Evolutionary conservation across 2,797 vertebrate genomes (phyloP), one percentile per base, ranked within the genome.

Genomic region (Morelia viridis): DNA sequence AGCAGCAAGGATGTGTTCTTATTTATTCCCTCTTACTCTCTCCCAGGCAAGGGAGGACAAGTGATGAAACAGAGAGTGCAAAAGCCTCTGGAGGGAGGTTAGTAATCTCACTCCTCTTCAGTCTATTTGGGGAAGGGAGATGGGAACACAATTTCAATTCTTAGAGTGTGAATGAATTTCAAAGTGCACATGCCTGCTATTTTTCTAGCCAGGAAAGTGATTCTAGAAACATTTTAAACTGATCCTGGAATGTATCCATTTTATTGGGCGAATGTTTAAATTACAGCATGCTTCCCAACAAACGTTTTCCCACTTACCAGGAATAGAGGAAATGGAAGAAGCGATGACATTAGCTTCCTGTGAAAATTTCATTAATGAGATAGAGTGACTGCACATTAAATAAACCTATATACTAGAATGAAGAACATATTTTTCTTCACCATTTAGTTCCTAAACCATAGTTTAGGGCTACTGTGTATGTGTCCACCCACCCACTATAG

Each of bases 181-280:
- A 26, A 64, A 64, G 62, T 5, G 0, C 19, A 89, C 80, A 24
- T 88, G 46, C 15, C n/a, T 41, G 90, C 93, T 87, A 89, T 22
- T 22, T 22, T 64, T 46, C 90, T 87, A 93, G 61, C 5, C 13
- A 85, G 12, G 5, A 80, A 22, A 62, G 92, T 92, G 93, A 1
- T 13, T 22, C n/a, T 3, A 22, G 56, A 41, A 92, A 56, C 11
- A 13, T 83, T 89, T 94, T 93, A 84, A 13, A 68, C 8, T 46
- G 85, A 93, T 71, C 88, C 64, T 93, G 50, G 50, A 53, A 53
- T 53, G 50, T 90, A 93, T 92, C 71, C 90, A 57, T 95, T 90
- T 90, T 0, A 26, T 85, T 57, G 89, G 53, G 89, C 76, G 86
- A 85, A 89, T 94, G 94, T 61, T 92, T 92, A 90, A 89, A 93